Base-by-base conservation (phyloP, 2,888 invertebrate genomes). In the Rhyacophila evoluta region DNA sequence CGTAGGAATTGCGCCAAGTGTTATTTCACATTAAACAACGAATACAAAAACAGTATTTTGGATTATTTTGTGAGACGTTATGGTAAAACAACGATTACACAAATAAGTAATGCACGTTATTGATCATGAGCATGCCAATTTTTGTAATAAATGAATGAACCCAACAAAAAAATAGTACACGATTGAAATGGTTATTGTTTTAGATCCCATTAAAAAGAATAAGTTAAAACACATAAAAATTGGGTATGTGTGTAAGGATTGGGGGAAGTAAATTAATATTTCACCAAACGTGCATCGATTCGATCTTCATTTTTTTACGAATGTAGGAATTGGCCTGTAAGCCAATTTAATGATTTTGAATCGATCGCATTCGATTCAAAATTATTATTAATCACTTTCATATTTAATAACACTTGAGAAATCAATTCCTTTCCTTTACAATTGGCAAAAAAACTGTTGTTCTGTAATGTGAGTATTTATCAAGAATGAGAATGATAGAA, bases 131-230 rank as follows among this genome's bases (percentile, higher is more conserved):
- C 76, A 74, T 73, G 78, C 25, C 36, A 73, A 25, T 68, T 29
- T 78, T 55, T 33, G 72, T 55, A 36, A 72, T 33, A 68, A 41
- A 73, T 77, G 68, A 72, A 73, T 77, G 28, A 75, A 76, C 72
- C 36, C 70, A 37, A 67, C 72, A 76, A 76, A 37, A 72, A 78
- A 69, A 25, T 72, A 77, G 38, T 68, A 72, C 72, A 72, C 38
- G 25, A 39, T 39, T 78, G 73, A 78, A 77, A 78, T 77, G 74
- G 78, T 78, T 78, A 78, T 78, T 78, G 74, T 78, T 78, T 68
- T 74, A 74, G 75, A 75, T 78, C 78, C 74, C 78, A 70, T 41
- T 70, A 10, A 55, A 70, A 67, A 55, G 28, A 67, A 72, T 70
- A 74, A 70, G 77, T 77, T 36, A 29, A 29, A 76, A 72, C 76